Evolutionary conservation across 2,113 vertebrate species (phyloP), one percentile per base, ranked within the genome.

Genomic region (Columbina picui): DNA sequence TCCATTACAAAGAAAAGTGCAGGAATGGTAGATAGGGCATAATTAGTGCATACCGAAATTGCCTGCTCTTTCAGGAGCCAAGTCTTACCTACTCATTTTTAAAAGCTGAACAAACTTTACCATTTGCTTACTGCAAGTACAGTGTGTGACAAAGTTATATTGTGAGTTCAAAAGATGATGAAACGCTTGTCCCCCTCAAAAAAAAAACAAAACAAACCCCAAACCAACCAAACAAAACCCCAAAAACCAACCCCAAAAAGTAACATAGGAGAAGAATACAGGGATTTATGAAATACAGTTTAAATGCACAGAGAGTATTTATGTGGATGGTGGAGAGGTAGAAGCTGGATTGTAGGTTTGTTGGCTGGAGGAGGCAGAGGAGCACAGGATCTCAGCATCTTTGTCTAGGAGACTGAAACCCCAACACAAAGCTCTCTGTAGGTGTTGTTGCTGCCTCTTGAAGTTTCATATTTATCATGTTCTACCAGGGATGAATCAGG

Each of bases 101-200:
- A 41, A 70, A 83, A 61, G 23, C 52, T 29, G 47, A 77, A 32
- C 27, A 41, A 16, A 12, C 29, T 64, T 87, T 41, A 15, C 12
- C 2, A 10, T 53, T 84, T 87, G 15, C 5, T 20, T 67, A 5
- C 10, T 71, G 1, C 4, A n/a, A 4, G 0, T n/a, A 5, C 1
- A 74, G 30, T 2, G 2, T 38, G 18, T 80, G 39, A 12, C 73
- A 23, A 65, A 47, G 23, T 45, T 56, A 5, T 65, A 75, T 9
- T 19, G 7, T n/a, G 7, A 78, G 27, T 53, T 53, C 21, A 17
- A 26, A 50, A 12, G 21, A 20, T 55, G n/a, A 49, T n/a, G 4
- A 52, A 68, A 63, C 8, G 8, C 38, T 53, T 17, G n/a, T 3
- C 5, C 4, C 8, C 6, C 7, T 18, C 38, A 27, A 21, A 53